phyloP scores from a whole-genome alignment of 1,140 invertebrate genomes.

The Drosophila ananassae region DNA sequence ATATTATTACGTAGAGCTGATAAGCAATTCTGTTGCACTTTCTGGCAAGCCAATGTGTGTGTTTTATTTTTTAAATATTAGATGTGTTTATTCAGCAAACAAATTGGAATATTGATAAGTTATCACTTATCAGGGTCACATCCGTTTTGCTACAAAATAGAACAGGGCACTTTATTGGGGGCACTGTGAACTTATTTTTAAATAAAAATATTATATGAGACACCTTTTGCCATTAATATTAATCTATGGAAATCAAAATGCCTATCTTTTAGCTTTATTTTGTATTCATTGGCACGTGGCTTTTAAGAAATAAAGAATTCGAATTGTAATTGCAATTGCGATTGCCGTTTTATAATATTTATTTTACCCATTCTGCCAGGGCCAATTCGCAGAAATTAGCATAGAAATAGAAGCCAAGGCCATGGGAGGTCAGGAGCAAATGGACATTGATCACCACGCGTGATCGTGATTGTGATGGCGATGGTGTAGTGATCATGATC shows the following conservation, averaged over 20 bases:
- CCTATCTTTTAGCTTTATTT: neutral
- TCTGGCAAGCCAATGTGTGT: neutral
- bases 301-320: no score
- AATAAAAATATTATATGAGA: slow-evolving; percentile 2
- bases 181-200: neutral
- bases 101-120: slow-evolving; percentile 5
- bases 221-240: slow-evolving; percentile 3
- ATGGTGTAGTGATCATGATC: slow-evolving; percentile 29
- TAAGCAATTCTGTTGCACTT: slow-evolving; percentile 16
- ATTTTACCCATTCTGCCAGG: neutral
- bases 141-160: slow-evolving; percentile 11
- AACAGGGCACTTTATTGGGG: neutral
- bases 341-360: slow-evolving; percentile 1
- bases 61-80: neutral
- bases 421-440: slow-evolving; percentile 6
- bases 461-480: slow-evolving; percentile 49
- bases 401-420: slow-evolving; percentile 49
- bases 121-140: neutral
- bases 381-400: slow-evolving; percentile 22
- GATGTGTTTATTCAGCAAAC: neutral
- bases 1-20: slow-evolving; percentile 9
- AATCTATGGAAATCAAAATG: neutral
- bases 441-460: slow-evolving; percentile 57
- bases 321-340: neutral
- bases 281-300: slow-evolving; percentile 11